These are phyloP conservation scores for Drosophila nebulosa DNA, from an alignment of 1,140 invertebrate species.

Conservation along the genomic window DNA sequence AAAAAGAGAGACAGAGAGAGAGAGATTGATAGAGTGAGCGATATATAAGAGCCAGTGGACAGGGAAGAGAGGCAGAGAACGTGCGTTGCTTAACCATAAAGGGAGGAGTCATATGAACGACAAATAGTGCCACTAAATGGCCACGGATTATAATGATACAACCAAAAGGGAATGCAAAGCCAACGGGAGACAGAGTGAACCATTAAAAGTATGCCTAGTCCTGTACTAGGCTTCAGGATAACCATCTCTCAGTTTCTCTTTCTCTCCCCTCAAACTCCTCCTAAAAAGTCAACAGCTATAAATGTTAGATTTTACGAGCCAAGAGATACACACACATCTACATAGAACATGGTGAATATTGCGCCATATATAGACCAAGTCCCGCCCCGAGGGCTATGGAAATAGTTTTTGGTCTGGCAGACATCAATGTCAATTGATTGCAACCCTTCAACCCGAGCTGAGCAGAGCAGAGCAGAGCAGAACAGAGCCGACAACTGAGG, in stretches of 20 bases:
- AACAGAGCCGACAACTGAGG: not conserved
- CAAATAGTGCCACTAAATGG: constrained; percentile 75
- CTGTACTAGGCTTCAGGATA: constrained; percentile 56
- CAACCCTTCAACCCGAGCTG: constrained; percentile 45
- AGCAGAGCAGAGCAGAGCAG: not conserved
- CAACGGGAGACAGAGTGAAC: constrained; percentile 7
- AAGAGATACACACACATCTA: constrained; percentile 7
- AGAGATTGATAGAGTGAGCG: not conserved
- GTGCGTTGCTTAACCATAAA: constrained; percentile 58
- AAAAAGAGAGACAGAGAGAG: constrained; percentile 1
- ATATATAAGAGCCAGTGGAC: not conserved
- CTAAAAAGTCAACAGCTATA: constrained; percentile 70
- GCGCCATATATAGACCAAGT: constrained; percentile 16
- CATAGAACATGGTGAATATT: too few relatives aligned
- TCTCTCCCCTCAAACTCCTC: not conserved
- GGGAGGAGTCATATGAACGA: constrained; percentile 72
- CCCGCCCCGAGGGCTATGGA: constrained; percentile 47
- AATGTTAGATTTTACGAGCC: constrained; percentile 76
- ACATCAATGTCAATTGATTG: constrained; percentile 79
- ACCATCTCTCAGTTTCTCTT: constrained; percentile 10
- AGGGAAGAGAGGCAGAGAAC: not conserved
- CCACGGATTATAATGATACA: constrained; percentile 77
- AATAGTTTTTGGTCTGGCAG: constrained; percentile 75
- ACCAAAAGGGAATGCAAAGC: not conserved
- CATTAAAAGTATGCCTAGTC: constrained; percentile 74